Conservation (phyloP, 2,113 vertebrate species). For the Acanthochromis polyacanthus region DNA sequence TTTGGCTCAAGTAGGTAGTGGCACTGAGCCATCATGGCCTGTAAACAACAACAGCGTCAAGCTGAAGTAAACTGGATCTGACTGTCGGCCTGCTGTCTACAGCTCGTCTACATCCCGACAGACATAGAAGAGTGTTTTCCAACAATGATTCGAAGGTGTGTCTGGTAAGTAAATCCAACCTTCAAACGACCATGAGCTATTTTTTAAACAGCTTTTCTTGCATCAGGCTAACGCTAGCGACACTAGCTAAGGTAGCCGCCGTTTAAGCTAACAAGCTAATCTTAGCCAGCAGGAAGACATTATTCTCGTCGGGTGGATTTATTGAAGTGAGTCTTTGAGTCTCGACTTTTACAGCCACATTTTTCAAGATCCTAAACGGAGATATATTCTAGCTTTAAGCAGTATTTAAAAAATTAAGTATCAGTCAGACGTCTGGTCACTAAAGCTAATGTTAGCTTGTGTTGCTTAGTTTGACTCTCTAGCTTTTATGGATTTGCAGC, state of each 20-base stretch:
- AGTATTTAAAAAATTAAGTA: background rate
- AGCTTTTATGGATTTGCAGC: conserved; percentile 22
- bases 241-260: conserved; percentile 45
- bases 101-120: background rate
- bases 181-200: conserved; percentile 23
- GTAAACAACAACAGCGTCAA: conserved; percentile 84
- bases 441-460: conserved; percentile 54
- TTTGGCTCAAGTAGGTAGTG: conserved; percentile 70
- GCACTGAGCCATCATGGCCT: conserved; percentile 81
- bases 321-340: background rate
- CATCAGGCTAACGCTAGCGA: conserved; percentile 51
- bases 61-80: conserved; percentile 68
- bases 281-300: background rate
- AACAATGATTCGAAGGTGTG: conserved; percentile 76
- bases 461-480: conserved; percentile 5
- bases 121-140: conserved; percentile 15
- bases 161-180: conserved; percentile 66
- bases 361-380: background rate
- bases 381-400: background rate
- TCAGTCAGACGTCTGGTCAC: background rate
- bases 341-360: background rate
- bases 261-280: conserved; percentile 57
- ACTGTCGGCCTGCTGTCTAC: conserved; percentile 51
- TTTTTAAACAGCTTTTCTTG: conserved; percentile 36
- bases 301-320: background rate